Base-by-base conservation (phyloP, 2,797 vertebrate species). In the Chelon labrosus region DNA sequence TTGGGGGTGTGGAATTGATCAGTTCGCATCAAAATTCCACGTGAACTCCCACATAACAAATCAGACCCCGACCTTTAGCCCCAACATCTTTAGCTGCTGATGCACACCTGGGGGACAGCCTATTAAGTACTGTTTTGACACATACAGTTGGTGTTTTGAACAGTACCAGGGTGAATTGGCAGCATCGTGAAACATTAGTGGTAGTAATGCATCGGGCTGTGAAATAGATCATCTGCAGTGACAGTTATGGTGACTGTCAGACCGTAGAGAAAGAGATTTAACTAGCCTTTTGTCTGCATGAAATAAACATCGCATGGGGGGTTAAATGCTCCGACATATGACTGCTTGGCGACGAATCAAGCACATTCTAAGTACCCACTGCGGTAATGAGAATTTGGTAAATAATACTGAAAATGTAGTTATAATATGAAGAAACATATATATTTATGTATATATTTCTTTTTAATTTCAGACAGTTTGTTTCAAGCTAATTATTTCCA, bases 1-100 rank as follows among this genome's bases (percentile, higher is more conserved):
- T 87, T 93, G 92, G 93, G 91, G 92, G 91, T 85, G 79, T 88
- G 89, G 93, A 95, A 95, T 93, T 95, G 94, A 97, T 96, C 94
- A 93, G 88, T 85, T 88, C 75, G 83, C 91, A 94, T 95, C 93
- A 94, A 93, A 95, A 94, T 95, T 90, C 91, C 79, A 89, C 85
- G 69, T 88, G 86, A 95, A 90, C 85, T 89, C 84, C 83, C 78
- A 91, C 90, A 88, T 92, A 95, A 96, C 90, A 97, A 95, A 93
- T 91, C 85, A 82, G 88, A 81, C 76, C 75, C 75, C 90, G 95
- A 94, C 93, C 91, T 94, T 92, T 94, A 87, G 77, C 90, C 80
- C 83, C 72, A 81, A 90, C 89, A 92, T 93, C 94, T 95, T 94
- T 93, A 92, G 92, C 90, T 90, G 72, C 88, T 91, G 85, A 89